Percentiles rank a stretch among this genome's conserved stretches.
Conservation (phyloP, 2,113 vertebrate species). For the Meriones unguiculatus region DNA sequence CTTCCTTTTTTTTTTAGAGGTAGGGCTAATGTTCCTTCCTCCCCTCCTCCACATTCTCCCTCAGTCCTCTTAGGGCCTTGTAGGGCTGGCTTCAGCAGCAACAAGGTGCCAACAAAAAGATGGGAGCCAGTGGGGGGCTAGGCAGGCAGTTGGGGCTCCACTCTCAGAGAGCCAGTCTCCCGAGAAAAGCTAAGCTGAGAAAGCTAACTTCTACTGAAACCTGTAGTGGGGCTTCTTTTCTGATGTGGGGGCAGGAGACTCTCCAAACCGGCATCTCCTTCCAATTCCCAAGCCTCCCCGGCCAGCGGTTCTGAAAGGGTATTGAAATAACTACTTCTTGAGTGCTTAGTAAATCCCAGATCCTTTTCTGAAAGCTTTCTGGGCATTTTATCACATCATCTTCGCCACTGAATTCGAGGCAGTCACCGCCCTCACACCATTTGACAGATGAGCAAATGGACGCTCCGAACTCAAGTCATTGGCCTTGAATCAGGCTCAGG, state of each 20-base stretch:
- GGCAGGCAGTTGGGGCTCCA: neutral
- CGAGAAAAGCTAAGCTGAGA: neutral
- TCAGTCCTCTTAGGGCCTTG: neutral
- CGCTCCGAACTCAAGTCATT: conserved; percentile 24
- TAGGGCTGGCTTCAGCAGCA: neutral
- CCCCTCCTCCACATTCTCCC: too few species aligned
- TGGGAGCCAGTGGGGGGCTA: too few species aligned
- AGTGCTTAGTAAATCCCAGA: neutral
- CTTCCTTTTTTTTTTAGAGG: neutral
- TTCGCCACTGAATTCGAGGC: neutral
- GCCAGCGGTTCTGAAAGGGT: neutral
- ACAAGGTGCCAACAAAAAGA: neutral
- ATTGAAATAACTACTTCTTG: neutral
- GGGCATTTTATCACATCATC: neutral
- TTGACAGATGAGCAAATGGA: conserved; percentile 57
- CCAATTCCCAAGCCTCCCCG: too few species aligned
- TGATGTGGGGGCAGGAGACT: neutral
- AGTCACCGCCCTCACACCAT: neutral
- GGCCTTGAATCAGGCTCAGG: conserved; percentile 62
- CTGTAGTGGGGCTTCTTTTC: neutral
- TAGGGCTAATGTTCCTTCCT: too few species aligned
- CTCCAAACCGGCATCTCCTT: neutral
- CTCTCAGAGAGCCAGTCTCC: neutral
- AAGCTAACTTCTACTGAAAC: neutral
- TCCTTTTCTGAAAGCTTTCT: neutral